Percentiles rank a stretch among this genome's conserved stretches.
phyloP scores from a whole-genome alignment of 2,113 vertebrate species.

The Aviceda subcristata region DNA sequence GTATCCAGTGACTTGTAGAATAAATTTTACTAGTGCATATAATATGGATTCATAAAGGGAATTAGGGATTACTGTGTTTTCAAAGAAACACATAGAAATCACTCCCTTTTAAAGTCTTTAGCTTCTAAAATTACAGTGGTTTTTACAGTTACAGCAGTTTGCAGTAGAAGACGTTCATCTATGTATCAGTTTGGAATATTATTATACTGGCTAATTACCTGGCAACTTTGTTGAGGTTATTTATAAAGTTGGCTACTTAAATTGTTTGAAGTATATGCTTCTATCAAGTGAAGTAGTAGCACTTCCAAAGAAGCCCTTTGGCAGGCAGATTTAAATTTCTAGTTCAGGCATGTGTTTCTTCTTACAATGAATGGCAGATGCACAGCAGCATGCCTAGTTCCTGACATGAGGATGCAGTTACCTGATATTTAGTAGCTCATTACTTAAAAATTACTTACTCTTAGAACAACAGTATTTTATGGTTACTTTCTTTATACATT shows the following conservation, averaged over 20 bases:
- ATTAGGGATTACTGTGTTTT: neutral
- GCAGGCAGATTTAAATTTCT: neutral
- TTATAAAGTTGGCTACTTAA: neutral
- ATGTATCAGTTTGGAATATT: neutral
- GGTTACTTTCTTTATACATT: slow-evolving; percentile 72
- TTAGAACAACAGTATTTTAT: slow-evolving; percentile 36
- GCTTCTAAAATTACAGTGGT: neutral
- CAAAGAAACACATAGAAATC: neutral
- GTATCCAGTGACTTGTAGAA: neutral
- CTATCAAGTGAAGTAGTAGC: neutral
- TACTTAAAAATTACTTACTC: neutral
- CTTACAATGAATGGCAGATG: neutral
- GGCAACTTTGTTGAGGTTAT: neutral
- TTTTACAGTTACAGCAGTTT: neutral
- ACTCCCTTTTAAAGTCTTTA: neutral
- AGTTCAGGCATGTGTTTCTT: neutral
- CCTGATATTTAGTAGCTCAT: neutral
- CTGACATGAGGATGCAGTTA: neutral
- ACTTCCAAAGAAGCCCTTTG: neutral
- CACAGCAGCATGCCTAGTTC: neutral
- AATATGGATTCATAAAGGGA: neutral
- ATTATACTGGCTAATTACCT: neutral
- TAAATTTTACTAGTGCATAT: neutral
- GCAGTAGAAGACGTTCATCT: neutral
- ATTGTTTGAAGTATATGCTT: neutral